Conservation (phyloP, 2,888 invertebrate species). For the Phrixothrix hirtus region DNA sequence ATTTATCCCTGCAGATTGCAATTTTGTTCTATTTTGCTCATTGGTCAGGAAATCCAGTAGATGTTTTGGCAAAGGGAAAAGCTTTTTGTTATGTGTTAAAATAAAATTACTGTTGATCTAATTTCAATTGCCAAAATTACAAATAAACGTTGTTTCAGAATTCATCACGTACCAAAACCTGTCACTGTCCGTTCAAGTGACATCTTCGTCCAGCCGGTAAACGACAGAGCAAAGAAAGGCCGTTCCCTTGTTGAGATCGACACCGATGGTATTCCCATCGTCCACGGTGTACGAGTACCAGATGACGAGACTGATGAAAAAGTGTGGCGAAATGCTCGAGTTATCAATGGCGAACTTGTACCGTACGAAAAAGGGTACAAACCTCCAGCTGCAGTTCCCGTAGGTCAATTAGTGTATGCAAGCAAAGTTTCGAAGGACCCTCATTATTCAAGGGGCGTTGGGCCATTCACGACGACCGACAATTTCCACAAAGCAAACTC, state of each 20-base stretch:
- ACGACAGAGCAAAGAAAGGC: constrained; percentile 64
- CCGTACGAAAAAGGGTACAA: constrained; percentile 73
- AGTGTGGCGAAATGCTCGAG: constrained; percentile 86
- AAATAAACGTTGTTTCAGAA: constrained; percentile 42
- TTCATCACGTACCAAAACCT: constrained; percentile 65
- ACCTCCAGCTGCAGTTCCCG: constrained; percentile 65
- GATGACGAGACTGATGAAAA: constrained; percentile 80
- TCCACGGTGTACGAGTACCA: constrained; percentile 80
- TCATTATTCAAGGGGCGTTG: constrained; percentile 47
- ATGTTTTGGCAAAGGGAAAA: no score
- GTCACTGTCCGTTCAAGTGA: constrained; percentile 70
- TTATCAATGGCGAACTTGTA: constrained; percentile 80
- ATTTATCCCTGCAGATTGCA: no score
- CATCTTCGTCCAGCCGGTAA: constrained; percentile 57
- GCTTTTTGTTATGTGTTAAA: background rate
- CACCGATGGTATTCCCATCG: constrained; percentile 75
- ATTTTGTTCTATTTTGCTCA: no score
- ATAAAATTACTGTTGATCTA: background rate
- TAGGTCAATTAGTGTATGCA: constrained; percentile 62
- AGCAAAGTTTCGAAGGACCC: constrained; percentile 35
- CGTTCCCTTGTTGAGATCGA: constrained; percentile 68
- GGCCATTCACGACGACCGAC: constrained; percentile 66
- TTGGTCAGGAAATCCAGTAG: background rate
- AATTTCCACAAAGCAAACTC: constrained; percentile 59
- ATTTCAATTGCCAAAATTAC: background rate